Evolutionary conservation across 2,797 vertebrate genomes (phyloP).

Genomic region (Podarcis lilfordi): DNA sequence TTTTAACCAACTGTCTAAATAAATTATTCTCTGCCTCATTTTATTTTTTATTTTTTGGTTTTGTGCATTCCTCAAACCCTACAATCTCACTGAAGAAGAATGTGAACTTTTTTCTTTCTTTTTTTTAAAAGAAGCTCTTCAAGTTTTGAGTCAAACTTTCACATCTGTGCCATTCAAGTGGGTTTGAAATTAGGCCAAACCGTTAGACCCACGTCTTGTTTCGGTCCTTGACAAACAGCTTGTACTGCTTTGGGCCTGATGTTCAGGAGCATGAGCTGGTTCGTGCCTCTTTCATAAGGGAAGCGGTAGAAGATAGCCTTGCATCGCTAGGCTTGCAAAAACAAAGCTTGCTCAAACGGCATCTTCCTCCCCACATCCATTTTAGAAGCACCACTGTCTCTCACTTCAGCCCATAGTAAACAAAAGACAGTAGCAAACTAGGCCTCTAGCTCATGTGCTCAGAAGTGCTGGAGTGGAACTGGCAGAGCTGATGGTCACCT

Average conservation of each 20-base stretch:
- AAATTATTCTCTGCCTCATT: slow-evolving; percentile 50
- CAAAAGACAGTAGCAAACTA: slow-evolving; percentile 48
- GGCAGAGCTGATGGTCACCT: slow-evolving; percentile 1
- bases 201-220: slow-evolving; percentile 60
- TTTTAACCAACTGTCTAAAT: slow-evolving; percentile 46
- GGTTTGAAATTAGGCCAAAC: slow-evolving; percentile 67
- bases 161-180: slow-evolving; percentile 60
- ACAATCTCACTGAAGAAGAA: slow-evolving; percentile 66
- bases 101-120: slow-evolving; percentile 38
- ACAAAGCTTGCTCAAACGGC: slow-evolving; percentile 57
- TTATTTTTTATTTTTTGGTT: slow-evolving; percentile 37
- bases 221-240: slow-evolving; percentile 56
- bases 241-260: slow-evolving; percentile 43
- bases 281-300: slow-evolving; percentile 69
- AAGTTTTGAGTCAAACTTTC: slow-evolving; percentile 66
- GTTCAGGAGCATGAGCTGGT: slow-evolving; percentile 55
- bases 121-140: slow-evolving; percentile 44
- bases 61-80: slow-evolving; percentile 49
- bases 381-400: slow-evolving; percentile 34
- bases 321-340: slow-evolving; percentile 63
- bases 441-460: slow-evolving; percentile 52
- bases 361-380: slow-evolving; percentile 8
- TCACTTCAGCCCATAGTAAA: slow-evolving; percentile 57
- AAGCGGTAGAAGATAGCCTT: slow-evolving; percentile 65
- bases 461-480: slow-evolving; percentile 11